Percentiles rank a stretch among this genome's conserved stretches.
Evolutionary conservation across 2,113 vertebrate genomes (phyloP).

Genomic region (Hyaena hyaena): DNA sequence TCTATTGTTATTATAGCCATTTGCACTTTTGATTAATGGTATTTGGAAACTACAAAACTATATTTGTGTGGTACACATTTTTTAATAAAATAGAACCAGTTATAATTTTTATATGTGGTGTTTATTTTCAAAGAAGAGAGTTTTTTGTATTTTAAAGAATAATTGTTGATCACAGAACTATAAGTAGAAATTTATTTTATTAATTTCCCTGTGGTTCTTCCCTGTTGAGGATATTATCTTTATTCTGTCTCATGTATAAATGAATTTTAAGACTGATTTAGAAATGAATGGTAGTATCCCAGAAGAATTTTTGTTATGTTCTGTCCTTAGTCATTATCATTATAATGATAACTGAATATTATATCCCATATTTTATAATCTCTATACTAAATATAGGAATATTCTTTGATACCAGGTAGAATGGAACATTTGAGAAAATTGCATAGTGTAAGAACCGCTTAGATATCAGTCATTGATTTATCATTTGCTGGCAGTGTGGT

Average conservation of each 20-base stretch:
- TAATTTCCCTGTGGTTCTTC: constrained; percentile 55
- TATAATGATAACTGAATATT: constrained; percentile 36
- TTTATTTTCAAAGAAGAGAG: constrained; percentile 45
- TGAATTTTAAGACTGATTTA: constrained; percentile 56
- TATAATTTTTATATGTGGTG: constrained; percentile 50
- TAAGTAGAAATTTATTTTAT: constrained; percentile 63
- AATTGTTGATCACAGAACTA: neutral
- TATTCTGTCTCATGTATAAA: constrained; percentile 40
- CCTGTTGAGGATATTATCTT: constrained; percentile 41
- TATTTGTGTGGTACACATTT: neutral
- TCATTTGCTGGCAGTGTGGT: neutral
- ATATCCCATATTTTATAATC: constrained; percentile 20
- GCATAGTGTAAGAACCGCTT: neutral
- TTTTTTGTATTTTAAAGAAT: constrained; percentile 28
- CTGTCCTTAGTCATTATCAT: constrained; percentile 47
- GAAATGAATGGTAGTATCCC: constrained; percentile 50
- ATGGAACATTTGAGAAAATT: constrained; percentile 13
- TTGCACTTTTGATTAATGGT: neutral
- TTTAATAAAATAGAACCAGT: constrained; percentile 33
- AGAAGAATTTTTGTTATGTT: constrained; percentile 53
- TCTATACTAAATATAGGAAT: constrained; percentile 43
- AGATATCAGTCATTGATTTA: neutral
- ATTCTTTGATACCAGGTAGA: constrained; percentile 4
- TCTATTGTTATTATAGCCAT: constrained; percentile 36
- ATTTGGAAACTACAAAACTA: constrained; percentile 51